Percentiles rank a stretch among this genome's conserved stretches.
These are phyloP conservation scores for Lamellibrachia columna DNA, from an alignment of 2,888 invertebrate species.

Conservation along the genomic window DNA sequence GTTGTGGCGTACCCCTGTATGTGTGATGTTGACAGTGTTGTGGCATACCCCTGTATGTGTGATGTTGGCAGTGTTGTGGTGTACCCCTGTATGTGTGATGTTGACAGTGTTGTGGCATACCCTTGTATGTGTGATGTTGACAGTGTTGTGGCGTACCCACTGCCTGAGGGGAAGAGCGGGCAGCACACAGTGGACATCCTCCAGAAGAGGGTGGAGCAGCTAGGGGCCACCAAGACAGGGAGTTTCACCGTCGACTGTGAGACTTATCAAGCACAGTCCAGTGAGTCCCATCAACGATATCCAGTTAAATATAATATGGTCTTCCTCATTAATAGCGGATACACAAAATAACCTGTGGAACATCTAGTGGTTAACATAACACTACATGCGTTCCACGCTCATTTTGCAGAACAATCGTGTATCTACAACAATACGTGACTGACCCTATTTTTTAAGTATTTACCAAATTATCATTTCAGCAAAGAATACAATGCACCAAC, in stretches of 20 bases:
- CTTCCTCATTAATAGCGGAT: not conserved
- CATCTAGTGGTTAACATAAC: not conserved
- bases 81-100: too few relatives aligned
- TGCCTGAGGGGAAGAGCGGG: conserved; percentile 89
- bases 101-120: not conserved
- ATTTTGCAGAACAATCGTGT: too few relatives aligned
- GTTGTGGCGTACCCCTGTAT: too few relatives aligned
- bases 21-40: too few relatives aligned
- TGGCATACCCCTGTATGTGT: too few relatives aligned
- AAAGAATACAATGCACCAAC: not conserved
- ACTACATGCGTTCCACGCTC: too few relatives aligned
- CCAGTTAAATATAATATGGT: not conserved
- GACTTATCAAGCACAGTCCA: conserved; percentile 74
- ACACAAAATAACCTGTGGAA: too few relatives aligned
- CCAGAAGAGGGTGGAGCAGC: conserved; percentile 82
- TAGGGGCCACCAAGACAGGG: conserved; percentile 88
- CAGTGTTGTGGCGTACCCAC: conserved; percentile 85
- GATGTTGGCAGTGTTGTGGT: too few relatives aligned
- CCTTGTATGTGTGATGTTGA: conserved; percentile 29
- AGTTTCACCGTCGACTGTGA: conserved; percentile 95
- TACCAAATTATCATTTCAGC: too few relatives aligned
- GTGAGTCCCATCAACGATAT: conserved; percentile 6
- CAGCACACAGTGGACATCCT: conserved; percentile 84
- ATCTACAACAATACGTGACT: too few relatives aligned
- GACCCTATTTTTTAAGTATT: too few relatives aligned